Percentiles rank a stretch among this genome's conserved stretches.
Evolutionary conservation across 2,888 invertebrate genomes (phyloP).

Genomic region (Laspeyria flexula): DNA sequence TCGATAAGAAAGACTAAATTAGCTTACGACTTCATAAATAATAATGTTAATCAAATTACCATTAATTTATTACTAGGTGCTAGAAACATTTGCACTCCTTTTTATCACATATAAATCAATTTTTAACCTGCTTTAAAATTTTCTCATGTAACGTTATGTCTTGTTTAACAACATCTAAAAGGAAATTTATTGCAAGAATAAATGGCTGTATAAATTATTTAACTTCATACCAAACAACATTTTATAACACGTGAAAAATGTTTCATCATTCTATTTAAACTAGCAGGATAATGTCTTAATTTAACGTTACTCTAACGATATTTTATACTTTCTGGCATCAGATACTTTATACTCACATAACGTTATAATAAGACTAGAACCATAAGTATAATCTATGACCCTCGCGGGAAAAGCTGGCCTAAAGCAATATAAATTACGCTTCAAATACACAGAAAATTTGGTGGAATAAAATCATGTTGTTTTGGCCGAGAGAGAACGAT

Average conservation of each 20-base stretch:
- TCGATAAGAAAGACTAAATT: too few species aligned
- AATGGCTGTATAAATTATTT: background rate
- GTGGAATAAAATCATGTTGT: conserved; percentile 36
- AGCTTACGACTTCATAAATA: too few species aligned
- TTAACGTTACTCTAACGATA: conserved; percentile 23
- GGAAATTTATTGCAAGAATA: too few species aligned
- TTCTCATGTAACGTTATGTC: too few species aligned
- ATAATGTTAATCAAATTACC: too few species aligned
- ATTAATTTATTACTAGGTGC: too few species aligned
- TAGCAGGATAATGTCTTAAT: conserved; percentile 15
- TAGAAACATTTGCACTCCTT: too few species aligned
- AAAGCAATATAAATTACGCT: conserved; percentile 47
- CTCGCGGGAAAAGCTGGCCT: conserved; percentile 38
- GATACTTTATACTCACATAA: conserved; percentile 35
- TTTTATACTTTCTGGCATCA: conserved; percentile 30
- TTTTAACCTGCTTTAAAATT: too few species aligned
- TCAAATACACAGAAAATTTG: conserved; percentile 39
- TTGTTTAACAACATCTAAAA: too few species aligned
- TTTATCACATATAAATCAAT: too few species aligned
- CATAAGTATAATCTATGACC: conserved; percentile 45
- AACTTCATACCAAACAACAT: too few species aligned
- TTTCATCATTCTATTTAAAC: background rate
- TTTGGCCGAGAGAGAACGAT: conserved; percentile 25
- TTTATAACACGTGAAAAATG: background rate
- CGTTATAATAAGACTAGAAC: conserved; percentile 35